Percentiles rank a stretch among this genome's conserved stretches.
Evolutionary conservation across 2,888 invertebrate species (phyloP).

Genomic region (Agrotis exclamationis): DNA sequence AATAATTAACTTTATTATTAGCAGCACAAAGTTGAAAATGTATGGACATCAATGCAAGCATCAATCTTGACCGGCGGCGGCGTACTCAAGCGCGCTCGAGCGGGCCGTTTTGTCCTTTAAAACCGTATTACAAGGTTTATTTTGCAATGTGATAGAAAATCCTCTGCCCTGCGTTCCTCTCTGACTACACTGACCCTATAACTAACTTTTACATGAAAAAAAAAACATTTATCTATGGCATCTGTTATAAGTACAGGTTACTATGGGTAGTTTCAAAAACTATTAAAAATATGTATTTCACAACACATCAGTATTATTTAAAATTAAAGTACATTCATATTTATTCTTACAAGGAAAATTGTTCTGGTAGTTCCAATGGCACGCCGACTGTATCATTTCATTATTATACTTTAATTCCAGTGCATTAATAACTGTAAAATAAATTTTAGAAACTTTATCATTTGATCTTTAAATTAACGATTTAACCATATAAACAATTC

Average conservation of each 20-base stretch:
- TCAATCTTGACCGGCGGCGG: rapidly evolving
- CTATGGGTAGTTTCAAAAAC: conserved; percentile 66
- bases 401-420: conserved; percentile 8
- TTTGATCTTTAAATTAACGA: too few species aligned
- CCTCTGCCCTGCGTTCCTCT: background rate
- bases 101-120: background rate
- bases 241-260: conserved; percentile 65
- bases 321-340: conserved; percentile 62
- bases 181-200: conserved; percentile 1
- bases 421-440: too few species aligned
- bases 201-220: conserved; percentile 45
- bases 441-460: too few species aligned
- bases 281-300: conserved; percentile 66
- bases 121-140: background rate
- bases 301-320: conserved; percentile 63
- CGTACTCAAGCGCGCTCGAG: rapidly evolving
- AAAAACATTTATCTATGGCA: conserved; percentile 63
- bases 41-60: background rate
- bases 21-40: background rate
- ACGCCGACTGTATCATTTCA: background rate
- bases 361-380: conserved; percentile 45
- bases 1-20: background rate
- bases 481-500: too few species aligned
- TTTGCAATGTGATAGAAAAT: background rate
- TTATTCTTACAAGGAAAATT: conserved; percentile 51